Conservation (phyloP, 2,888 invertebrate genomes). For the Rhopalosiphum nymphaeae region DNA sequence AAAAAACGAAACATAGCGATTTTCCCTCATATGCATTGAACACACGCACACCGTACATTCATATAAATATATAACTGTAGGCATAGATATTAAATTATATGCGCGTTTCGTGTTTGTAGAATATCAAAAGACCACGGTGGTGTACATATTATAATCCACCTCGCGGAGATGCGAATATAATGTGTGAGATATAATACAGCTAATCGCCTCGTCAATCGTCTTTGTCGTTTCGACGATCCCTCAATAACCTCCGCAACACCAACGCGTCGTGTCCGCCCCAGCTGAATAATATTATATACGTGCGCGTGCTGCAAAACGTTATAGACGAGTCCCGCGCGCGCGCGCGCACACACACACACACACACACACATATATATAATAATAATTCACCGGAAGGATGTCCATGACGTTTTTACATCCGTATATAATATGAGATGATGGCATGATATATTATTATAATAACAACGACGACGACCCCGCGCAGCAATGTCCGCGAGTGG, state of each 20-base stretch:
- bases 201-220: not conserved
- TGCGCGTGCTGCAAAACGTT: not conserved
- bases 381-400: conserved; percentile 45
- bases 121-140: not conserved
- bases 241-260: not conserved
- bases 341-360: not conserved
- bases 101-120: not conserved
- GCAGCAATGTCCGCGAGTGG: not conserved
- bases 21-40: not conserved
- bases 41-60: not conserved
- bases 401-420: conserved; percentile 52
- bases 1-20: not conserved
- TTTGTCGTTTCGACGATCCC: not conserved
- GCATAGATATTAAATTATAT: not conserved
- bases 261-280: not conserved
- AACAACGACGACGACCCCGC: not conserved
- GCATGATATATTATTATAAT: not conserved
- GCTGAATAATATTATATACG: not conserved
- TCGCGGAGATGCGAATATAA: not conserved
- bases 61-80: not conserved
- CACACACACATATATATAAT: not conserved
- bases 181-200: not conserved
- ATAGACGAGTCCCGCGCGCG: not conserved
- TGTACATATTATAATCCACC: not conserved
- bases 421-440: not conserved